Conservation (phyloP, 1,140 invertebrate species). For the Pomacea maculata region DNA sequence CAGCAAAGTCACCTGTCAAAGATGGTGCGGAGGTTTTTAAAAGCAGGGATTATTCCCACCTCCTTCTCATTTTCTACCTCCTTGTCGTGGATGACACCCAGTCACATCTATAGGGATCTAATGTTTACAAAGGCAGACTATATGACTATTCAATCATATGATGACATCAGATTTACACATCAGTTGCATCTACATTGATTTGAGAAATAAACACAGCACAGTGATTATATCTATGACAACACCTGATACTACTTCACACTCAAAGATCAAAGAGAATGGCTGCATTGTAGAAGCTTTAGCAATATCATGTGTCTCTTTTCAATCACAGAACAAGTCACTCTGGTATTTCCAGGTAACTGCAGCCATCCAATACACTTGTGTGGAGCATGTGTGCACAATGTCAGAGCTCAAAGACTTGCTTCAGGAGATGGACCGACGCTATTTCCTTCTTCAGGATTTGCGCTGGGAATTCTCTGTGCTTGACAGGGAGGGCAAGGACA, state of each 20-base stretch:
- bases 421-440: constrained; percentile 60
- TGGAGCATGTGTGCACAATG: constrained; percentile 38
- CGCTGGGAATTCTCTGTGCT: constrained; percentile 62
- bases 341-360: constrained; percentile 47
- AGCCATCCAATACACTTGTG: constrained; percentile 58
- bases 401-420: constrained; percentile 56
- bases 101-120: too few species aligned
- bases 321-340: neutral
- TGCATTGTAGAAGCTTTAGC: neutral
- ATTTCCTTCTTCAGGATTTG: constrained; percentile 59
- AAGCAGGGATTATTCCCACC: too few species aligned
- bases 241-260: neutral
- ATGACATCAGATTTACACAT: too few species aligned
- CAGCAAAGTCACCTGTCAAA: too few species aligned
- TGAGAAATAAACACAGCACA: too few species aligned
- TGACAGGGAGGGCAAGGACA: constrained; percentile 50
- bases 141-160: too few species aligned
- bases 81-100: too few species aligned
- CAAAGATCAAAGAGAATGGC: neutral
- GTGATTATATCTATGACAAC: neutral
- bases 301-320: constrained; percentile 12
- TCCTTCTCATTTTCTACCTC: too few species aligned
- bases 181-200: too few species aligned
- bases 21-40: too few species aligned
- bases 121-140: too few species aligned